These are phyloP conservation scores for Nettapus auritus DNA, from an alignment of 2,113 vertebrate species.

Conservation along the genomic window DNA sequence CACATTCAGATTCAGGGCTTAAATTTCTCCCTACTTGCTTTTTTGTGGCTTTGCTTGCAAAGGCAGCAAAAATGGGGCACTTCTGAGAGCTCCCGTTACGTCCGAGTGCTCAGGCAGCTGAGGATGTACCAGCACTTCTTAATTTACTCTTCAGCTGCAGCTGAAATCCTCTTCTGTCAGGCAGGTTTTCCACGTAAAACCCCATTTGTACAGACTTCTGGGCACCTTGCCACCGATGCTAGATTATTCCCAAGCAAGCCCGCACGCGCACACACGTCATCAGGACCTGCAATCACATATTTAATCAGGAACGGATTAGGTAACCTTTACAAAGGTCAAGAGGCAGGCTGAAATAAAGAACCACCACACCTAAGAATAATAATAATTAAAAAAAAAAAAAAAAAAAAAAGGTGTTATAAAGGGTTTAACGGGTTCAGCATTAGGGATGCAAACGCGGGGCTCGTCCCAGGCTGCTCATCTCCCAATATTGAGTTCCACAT, in stretches of 20 bases:
- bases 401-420: neutral
- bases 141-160: neutral
- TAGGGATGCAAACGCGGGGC: neutral
- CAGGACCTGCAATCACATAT: neutral
- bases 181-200: neutral
- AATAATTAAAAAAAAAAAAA: too few relatives aligned
- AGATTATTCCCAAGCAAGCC: neutral
- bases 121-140: neutral
- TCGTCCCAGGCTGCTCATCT: too few relatives aligned
- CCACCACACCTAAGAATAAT: neutral
- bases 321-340: neutral
- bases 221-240: neutral
- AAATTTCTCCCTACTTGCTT: neutral
- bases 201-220: neutral
- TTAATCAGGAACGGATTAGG: neutral
- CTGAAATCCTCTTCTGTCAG: neutral
- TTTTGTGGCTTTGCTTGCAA: neutral
- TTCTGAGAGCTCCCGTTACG: neutral
- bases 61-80: neutral
- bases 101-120: neutral
- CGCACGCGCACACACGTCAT: neutral
- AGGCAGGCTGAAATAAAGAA: neutral
- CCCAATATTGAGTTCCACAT: neutral
- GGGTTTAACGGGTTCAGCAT: neutral
- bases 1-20: neutral